Base-by-base conservation (phyloP, 2,797 vertebrate genomes). In the Mormyrus proboscirostris region DNA sequence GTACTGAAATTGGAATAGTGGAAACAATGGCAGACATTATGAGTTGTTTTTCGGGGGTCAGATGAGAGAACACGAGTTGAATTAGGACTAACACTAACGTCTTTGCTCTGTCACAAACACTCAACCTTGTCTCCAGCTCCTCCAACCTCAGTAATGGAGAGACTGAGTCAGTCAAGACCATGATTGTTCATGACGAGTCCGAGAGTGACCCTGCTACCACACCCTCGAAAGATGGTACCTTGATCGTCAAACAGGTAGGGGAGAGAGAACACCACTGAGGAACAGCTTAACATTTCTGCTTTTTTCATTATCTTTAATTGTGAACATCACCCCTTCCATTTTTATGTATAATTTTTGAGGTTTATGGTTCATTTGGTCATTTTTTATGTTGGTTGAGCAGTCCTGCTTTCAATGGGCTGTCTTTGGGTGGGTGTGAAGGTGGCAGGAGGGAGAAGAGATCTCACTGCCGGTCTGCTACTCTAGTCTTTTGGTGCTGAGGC, bases 171-270 rank as follows among this genome's bases (percentile, higher is more conserved):
- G 97, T 97, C 92, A 99, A 99, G 94, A 99, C 98, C 3, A 98
- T 98, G 97, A 97, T 99, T 0, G 97, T 98, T 87, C 98, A 98
- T 38, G 98, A 98, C 0, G 97, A 99, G 33, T 96, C 97, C 8
- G 98, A 99, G 92, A 97, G 96, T 84, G 98, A 99, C n/a, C 96
- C 96, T 1, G 96, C 97, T 44, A 96, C 97, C 92, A 98, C 97
- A 33, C 98, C 98, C 3, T 98, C 97, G 92, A 99, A 98, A 95
- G 98, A 99, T 94, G 97, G 98, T 95, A 99, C 98, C 33, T 96
- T 99, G 92, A 97, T 99, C 76, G 96, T 99, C 94, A 95, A 97
- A 95, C 97, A 98, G 98, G 98, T 98, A 96, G 88, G 92, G 89
- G 89, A 16, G 47, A 22, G 50, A n/a, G 22, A 9, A 29, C 62